phyloP scores from a whole-genome alignment of 2,888 invertebrate genomes.

The Limnephilus rhombicus region DNA sequence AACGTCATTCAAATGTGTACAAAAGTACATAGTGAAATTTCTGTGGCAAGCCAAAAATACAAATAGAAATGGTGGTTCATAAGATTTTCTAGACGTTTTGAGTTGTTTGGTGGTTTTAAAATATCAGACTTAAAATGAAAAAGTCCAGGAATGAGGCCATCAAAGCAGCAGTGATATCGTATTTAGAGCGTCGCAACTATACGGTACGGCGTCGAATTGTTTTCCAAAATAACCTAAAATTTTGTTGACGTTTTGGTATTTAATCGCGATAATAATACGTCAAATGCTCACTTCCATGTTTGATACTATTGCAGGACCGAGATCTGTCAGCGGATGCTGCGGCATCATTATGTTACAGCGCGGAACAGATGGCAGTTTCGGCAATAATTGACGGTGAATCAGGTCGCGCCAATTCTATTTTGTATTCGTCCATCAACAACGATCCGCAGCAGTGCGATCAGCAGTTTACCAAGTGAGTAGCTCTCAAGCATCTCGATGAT shows the following conservation, averaged over 20 bases:
- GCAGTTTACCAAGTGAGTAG: slow-evolving; percentile 82
- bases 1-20: slow-evolving; percentile 51
- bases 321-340: slow-evolving; percentile 80
- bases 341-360: slow-evolving; percentile 78
- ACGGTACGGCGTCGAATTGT: slow-evolving; percentile 73
- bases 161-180: slow-evolving; percentile 82
- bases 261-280: slow-evolving; percentile 54
- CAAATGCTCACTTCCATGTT: slow-evolving; percentile 29
- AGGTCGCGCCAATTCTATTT: slow-evolving; percentile 85
- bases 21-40: slow-evolving; percentile 26
- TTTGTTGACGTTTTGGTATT: slow-evolving; percentile 54
- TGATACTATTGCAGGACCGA: slow-evolving; percentile 74
- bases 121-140: slow-evolving; percentile 75
- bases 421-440: slow-evolving; percentile 87
- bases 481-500: neutral
- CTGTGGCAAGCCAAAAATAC: slow-evolving; percentile 60
- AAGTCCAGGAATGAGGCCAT: slow-evolving; percentile 82
- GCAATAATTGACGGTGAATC: slow-evolving; percentile 85
- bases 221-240: slow-evolving; percentile 50
- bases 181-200: slow-evolving; percentile 84
- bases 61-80: slow-evolving; percentile 65
- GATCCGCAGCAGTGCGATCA: slow-evolving; percentile 86
- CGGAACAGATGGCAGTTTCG: slow-evolving; percentile 83
- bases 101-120: slow-evolving; percentile 67
- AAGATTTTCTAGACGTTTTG: slow-evolving; percentile 54